phyloP scores from a whole-genome alignment of 2,797 vertebrate genomes.

The Pipistrellus pipistrellus region DNA sequence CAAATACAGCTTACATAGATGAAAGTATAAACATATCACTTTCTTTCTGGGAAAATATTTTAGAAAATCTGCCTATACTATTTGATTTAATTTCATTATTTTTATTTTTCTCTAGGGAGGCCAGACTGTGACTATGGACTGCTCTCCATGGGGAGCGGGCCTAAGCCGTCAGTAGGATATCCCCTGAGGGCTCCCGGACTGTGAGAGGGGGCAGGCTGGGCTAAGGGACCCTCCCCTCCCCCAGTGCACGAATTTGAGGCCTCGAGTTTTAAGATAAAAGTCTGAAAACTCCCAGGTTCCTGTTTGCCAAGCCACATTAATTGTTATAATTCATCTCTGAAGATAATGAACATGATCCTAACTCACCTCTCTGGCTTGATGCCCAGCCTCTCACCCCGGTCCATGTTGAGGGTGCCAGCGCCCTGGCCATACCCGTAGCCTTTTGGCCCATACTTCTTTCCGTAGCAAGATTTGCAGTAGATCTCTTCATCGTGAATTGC shows the following conservation, averaged over 20 bases:
- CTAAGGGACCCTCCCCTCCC: no score
- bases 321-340: not conserved
- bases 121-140: no score
- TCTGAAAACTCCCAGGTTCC: not conserved
- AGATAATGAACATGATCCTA: not conserved
- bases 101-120: conserved; percentile 4
- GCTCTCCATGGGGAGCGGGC: no score
- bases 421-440: conserved; percentile 98
- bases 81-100: not conserved
- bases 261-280: not conserved
- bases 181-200: no score
- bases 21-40: not conserved
- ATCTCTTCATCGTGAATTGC: conserved; percentile 95
- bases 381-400: conserved; percentile 95
- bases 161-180: no score
- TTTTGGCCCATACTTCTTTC: conserved; percentile 97
- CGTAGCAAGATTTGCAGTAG: conserved; percentile 98
- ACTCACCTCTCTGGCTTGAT: conserved; percentile 96
- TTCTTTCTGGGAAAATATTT: conserved; percentile 9
- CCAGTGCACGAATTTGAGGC: no score
- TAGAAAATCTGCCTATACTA: not conserved
- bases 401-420: conserved; percentile 96
- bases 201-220: no score
- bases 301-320: not conserved
- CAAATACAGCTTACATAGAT: not conserved